Evolutionary conservation across 2,888 invertebrate genomes (phyloP).

Genomic region (Drosophila mettleri): DNA sequence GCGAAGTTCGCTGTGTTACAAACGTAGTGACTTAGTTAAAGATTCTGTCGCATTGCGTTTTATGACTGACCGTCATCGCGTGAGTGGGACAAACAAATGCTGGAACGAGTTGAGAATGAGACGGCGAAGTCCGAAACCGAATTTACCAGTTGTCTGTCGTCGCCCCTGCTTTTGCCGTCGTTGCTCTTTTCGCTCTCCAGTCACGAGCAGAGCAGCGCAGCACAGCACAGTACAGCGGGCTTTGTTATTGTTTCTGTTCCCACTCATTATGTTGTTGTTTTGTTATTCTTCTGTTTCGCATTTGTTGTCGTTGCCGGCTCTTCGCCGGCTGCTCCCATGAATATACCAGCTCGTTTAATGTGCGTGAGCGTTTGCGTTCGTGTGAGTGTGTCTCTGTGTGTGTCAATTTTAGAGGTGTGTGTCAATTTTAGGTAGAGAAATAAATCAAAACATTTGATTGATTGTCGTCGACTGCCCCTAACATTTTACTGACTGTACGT

Average conservation of each 20-base stretch:
- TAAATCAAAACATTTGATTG: slow-evolving; percentile 63
- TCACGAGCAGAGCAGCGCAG: slow-evolving; percentile 26
- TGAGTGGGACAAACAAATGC: slow-evolving; percentile 70
- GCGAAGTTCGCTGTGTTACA: slow-evolving; percentile 12
- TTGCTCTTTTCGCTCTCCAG: slow-evolving; percentile 22
- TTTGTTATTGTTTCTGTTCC: slow-evolving; percentile 54
- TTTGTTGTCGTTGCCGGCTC: slow-evolving; percentile 64
- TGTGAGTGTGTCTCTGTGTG: not conserved
- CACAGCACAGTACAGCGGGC: slow-evolving; percentile 8
- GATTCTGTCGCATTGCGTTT: slow-evolving; percentile 12
- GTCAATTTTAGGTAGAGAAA: slow-evolving; percentile 30
- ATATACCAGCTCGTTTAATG: slow-evolving; percentile 28
- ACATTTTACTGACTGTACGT: slow-evolving; percentile 18
- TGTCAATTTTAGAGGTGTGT: too few relatives aligned
- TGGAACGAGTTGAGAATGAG: slow-evolving; percentile 38
- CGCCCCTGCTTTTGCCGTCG: slow-evolving; percentile 1
- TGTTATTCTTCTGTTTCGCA: slow-evolving; percentile 48
- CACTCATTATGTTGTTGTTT: slow-evolving; percentile 28
- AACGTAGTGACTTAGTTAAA: slow-evolving; percentile 12
- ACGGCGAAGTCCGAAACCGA: slow-evolving; percentile 41
- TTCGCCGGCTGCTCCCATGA: slow-evolving; percentile 50
- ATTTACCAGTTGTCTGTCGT: slow-evolving; percentile 49
- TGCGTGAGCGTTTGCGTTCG: not conserved
- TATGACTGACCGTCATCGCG: slow-evolving; percentile 47
- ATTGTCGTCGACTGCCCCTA: slow-evolving; percentile 44